Base-by-base conservation (phyloP, 37 sponge, comb jelly and placozoan species). In the Diacarnus erythraeanus region DNA sequence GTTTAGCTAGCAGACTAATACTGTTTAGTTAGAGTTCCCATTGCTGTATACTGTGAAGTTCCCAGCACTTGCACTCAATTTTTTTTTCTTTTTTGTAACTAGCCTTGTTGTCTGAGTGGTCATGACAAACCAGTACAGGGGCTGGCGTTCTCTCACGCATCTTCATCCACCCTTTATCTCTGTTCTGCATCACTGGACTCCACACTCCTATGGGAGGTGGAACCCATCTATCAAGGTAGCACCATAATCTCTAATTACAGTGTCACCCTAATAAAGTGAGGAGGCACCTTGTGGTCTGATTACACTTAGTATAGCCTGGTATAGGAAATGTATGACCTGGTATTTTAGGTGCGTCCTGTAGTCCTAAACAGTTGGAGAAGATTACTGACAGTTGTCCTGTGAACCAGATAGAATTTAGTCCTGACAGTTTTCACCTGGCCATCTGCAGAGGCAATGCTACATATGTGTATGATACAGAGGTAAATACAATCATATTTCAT, bases 201-300 rank as follows among this genome's bases (percentile, higher is more conserved):
- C 15, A 25, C 85, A 1, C 27, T 92, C 36, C 74, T 93, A 18
- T 93, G 93, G 93, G 64, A 88, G 33, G 71, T 88, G 38, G 68
- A 79, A 27, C 5, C 26, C 4, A 35, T 70, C 34, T 47, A n/a
- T 43, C 61, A 36, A 30, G 66, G 66, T 65, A 30, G 33, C n/a
- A n/a, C n/a, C n/a, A n/a, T n/a, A n/a, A n/a, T n/a, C n/a, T n/a
- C n/a, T n/a, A n/a, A n/a, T n/a, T n/a, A n/a, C n/a, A n/a, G n/a
- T n/a, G n/a, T n/a, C n/a, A n/a, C n/a, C n/a, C n/a, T n/a, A n/a
- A n/a, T n/a, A n/a, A n/a, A n/a, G n/a, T n/a, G n/a, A n/a, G n/a
- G n/a, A n/a, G n/a, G n/a, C n/a, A n/a, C n/a, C n/a, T n/a, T n/a
- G n/a, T n/a, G n/a, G n/a, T n/a, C n/a, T n/a, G n/a, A n/a, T n/a